Evolutionary conservation across 2,113 vertebrate species (phyloP), one percentile per base, ranked within the genome.

Genomic region (Onychorhynchus coronatus): DNA sequence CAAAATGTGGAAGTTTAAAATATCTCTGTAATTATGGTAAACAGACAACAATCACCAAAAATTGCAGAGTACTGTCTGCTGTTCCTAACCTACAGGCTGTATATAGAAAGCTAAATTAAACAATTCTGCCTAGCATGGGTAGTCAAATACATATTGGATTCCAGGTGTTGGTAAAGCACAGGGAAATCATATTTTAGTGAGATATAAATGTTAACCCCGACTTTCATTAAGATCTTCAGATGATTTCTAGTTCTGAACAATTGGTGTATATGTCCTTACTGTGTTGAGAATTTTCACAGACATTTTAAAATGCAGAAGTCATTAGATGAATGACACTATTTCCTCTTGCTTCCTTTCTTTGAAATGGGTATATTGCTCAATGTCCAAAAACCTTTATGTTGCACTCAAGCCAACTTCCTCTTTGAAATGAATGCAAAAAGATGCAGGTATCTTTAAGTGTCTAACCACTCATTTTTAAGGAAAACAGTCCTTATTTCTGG

Each of bases 1-100:
- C 89, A 97, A 96, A 96, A 96, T 83, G 73, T 91, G 89, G 82
- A 97, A 96, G 93, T 97, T 92, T 94, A 95, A 97, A 97, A 97
- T 97, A 96, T 41, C 96, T 93, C 95, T 96, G 79, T 93, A 97
- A 97, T 97, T 97, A 97, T 95, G 93, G 93, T 97, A 97, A 97
- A 97, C 85, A 96, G 95, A 85, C 91, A 97, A 97, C 93, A 97
- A 94, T 94, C 96, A 85, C 79, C 89, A 75, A 97, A 97, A 97
- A 97, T 97, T 97, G 94, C 82, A 96, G 94, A 95, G 81, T 94
- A 82, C 78, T 53, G 56, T 80, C 71, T 75, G n/a, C 58, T 91
- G 72, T 74, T 95, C 82, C 87, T 93, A 96, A 97, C 87, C 67
- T 97, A 95, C 85, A 93, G 82, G 52, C 87, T 94, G 89, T 94